Evolutionary conservation across 2,113 vertebrate species (phyloP).

Genomic region (Asarcornis scutulata): DNA sequence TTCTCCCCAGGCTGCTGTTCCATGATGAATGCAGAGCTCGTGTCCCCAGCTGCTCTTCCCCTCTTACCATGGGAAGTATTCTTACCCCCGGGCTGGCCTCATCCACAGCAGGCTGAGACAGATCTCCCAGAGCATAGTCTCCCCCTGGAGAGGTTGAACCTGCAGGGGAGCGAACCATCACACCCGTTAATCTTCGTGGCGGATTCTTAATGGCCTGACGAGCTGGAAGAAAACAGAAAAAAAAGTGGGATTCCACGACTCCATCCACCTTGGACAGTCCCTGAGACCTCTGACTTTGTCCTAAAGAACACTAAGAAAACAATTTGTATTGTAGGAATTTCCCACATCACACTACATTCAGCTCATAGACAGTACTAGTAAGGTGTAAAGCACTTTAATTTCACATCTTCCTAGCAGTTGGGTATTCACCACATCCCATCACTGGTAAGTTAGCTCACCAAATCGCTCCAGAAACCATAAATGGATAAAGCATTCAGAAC

Average conservation of each 20-base stretch:
- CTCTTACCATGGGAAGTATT: not conserved
- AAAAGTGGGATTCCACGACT: not conserved
- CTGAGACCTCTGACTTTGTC: not conserved
- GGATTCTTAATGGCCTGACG: slow-evolving; percentile 95
- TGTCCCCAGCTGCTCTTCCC: not conserved
- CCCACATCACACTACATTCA: not conserved
- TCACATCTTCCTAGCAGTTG: not conserved
- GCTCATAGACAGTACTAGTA: not conserved
- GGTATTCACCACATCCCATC: not conserved
- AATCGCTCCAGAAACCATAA: not conserved
- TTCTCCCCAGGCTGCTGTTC: not conserved
- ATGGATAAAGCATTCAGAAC: not conserved
- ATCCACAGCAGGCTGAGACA: slow-evolving; percentile 78
- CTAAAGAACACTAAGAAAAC: not conserved
- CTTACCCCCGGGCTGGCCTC: slow-evolving; percentile 84
- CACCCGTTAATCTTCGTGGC: slow-evolving; percentile 87
- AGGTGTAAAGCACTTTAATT: not conserved
- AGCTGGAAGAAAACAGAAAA: slow-evolving; percentile 76
- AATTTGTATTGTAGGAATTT: not conserved
- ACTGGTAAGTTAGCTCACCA: not conserved
- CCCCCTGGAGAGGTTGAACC: slow-evolving; percentile 87
- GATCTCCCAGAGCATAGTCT: slow-evolving; percentile 87
- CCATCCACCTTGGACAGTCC: not conserved
- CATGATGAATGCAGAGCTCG: not conserved
- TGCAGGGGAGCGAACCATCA: slow-evolving; percentile 91